Conservation (phyloP, 2,113 vertebrate genomes). For the Haemorhous mexicanus region DNA sequence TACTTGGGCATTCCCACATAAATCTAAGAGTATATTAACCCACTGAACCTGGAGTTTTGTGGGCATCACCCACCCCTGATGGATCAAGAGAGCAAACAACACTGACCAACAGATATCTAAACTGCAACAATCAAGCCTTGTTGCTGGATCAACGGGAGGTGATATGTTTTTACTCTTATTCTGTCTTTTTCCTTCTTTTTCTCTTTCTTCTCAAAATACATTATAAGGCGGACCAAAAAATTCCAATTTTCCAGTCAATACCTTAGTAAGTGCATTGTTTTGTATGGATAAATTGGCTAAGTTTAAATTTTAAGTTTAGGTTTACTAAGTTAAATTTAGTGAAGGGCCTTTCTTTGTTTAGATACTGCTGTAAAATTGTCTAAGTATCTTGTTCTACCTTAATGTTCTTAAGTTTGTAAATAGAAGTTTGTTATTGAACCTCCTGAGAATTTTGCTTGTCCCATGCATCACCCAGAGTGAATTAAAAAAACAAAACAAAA, state of each 20-base stretch:
- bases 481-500: neutral
- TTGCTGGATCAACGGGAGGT: neutral
- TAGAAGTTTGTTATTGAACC: neutral
- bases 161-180: neutral
- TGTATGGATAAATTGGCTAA: neutral
- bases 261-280: neutral
- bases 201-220: neutral
- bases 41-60: neutral
- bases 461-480: neutral
- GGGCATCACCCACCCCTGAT: rapidly evolving
- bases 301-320: neutral
- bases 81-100: neutral
- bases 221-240: neutral
- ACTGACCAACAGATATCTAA: neutral
- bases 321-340: neutral
- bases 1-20: neutral
- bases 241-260: neutral
- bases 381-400: neutral
- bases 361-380: neutral
- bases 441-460: neutral
- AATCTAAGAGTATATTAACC: neutral
- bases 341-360: neutral
- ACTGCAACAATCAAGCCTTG: neutral
- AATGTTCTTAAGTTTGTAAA: neutral
- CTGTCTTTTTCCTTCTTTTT: neutral